Evolutionary conservation across 1,140 invertebrate genomes (phyloP), one percentile per base, ranked within the genome.

Genomic region (Antheraea mylitta): DNA sequence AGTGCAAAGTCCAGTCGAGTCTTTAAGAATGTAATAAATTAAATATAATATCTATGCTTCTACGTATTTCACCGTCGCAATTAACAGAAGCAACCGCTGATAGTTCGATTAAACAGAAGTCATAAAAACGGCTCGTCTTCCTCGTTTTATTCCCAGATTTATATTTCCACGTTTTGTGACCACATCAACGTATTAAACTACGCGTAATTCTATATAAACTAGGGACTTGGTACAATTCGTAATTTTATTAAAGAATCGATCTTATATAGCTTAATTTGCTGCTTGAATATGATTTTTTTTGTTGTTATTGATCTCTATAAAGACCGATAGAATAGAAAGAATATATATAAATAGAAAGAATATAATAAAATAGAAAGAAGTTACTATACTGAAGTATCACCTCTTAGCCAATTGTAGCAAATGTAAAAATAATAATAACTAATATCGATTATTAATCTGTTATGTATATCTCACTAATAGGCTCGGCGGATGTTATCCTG

Each of bases 81-180:
- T 53, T 13, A 53, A 53, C 45, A 53, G 11, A 53, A 53, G 45
- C 0, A 6, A 53, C 0, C 16, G 16, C 45, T 16, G 6, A 53
- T 53, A 53, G 45, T 53, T 53, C 45, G 60, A 61, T 61, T 61
- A 22, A 61, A 61, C 60, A 30, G 60, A 61, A 36, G 22, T 6
- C 19, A 61, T 61, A 61, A 61, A 61, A 61, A 22, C 60, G 10
- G 30, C 60, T 53, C 60, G 60, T 30, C 60, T 22, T 30, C 30
- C 19, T 16, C 19, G 19, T 61, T 61, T 61, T 61, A 61, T 61
- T 61, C 11, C 19, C 60, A 6, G 45, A 53, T 30, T 61, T 30
- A 61, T 61, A 61, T 61, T 61, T 61, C 19, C 18, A 61, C 60
- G 60, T 61, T 36, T 61, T 61, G 60, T 61, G 60, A 30, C 16